Percentiles rank a stretch among this genome's conserved stretches.
Conservation (phyloP, 2,113 vertebrate genomes). For the Pituophis catenifer region DNA sequence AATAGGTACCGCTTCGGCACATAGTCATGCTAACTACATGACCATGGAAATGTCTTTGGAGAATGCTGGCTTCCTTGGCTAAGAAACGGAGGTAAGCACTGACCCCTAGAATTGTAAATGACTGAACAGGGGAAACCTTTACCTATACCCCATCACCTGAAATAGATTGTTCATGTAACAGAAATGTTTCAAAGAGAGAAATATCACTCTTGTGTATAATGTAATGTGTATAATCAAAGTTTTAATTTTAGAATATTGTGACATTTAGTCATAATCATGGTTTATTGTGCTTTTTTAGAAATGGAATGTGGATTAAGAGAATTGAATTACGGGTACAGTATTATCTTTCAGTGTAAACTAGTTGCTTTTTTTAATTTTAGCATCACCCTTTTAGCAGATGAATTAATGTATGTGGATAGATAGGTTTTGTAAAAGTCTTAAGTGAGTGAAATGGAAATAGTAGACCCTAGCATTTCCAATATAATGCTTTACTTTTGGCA, state of each 20-base stretch:
- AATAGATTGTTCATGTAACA: background rate
- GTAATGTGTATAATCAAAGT: background rate
- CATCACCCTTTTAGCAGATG: background rate
- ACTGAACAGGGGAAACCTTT: background rate
- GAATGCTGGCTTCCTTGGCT: background rate
- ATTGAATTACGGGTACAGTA: background rate
- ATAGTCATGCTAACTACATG: no score
- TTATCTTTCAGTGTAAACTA: background rate
- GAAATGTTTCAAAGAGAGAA: background rate
- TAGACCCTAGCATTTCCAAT: background rate
- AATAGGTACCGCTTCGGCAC: no score
- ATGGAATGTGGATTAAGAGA: background rate
- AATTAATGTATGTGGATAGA: background rate
- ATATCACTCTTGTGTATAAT: background rate
- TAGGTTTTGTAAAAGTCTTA: background rate
- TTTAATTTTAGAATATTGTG: background rate
- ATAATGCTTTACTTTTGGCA: background rate
- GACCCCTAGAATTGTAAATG: background rate
- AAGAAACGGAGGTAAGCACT: background rate
- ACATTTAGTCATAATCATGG: background rate
- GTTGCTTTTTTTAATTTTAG: background rate
- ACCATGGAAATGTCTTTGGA: no score
- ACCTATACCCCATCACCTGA: background rate
- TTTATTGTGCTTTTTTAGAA: slow-evolving; percentile 1
- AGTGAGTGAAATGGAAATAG: background rate